Conservation (phyloP, 2,888 invertebrate species). For the Drosophila infuscata region DNA sequence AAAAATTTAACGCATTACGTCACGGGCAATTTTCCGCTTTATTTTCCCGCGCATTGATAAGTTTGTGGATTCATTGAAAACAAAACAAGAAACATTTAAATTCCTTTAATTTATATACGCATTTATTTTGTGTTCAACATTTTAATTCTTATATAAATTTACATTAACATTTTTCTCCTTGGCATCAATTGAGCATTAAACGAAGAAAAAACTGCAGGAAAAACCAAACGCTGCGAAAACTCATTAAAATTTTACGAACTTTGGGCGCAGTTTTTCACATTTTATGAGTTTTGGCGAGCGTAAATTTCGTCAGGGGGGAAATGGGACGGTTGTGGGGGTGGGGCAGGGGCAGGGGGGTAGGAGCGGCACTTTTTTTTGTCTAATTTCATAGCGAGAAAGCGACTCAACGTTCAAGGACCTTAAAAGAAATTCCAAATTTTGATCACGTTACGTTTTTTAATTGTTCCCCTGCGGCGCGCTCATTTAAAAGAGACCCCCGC, state of each 20-base stretch:
- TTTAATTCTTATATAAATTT: conserved; percentile 76
- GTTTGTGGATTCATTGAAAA: conserved; percentile 17
- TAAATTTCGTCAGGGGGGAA: conserved; percentile 12
- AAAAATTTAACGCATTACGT: conserved; percentile 25
- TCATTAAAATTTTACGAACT: conserved; percentile 80
- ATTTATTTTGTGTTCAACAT: conserved; percentile 63
- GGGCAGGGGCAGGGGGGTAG: background rate
- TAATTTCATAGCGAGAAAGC: conserved; percentile 67
- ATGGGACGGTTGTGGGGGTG: rapidly evolving
- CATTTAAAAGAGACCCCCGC: conserved; percentile 58
- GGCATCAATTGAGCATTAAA: conserved; percentile 71
- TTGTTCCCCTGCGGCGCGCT: conserved; percentile 79
- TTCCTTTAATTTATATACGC: conserved; percentile 59
- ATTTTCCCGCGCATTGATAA: conserved; percentile 12
- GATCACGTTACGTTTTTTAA: conserved; percentile 82
- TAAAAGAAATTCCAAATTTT: conserved; percentile 75
- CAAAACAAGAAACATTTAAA: conserved; percentile 18
- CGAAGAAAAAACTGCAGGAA: conserved; percentile 27
- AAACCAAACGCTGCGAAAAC: conserved; percentile 65
- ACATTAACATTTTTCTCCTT: conserved; percentile 72
- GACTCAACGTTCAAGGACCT: conserved; percentile 69
- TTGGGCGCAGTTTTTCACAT: conserved; percentile 78
- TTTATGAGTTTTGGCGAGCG: conserved; percentile 64
- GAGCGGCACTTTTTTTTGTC: conserved; percentile 60
- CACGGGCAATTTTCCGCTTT: conserved; percentile 19